Evolutionary conservation across 2,888 invertebrate genomes (phyloP).

Genomic region (Cephus nigrinus): DNA sequence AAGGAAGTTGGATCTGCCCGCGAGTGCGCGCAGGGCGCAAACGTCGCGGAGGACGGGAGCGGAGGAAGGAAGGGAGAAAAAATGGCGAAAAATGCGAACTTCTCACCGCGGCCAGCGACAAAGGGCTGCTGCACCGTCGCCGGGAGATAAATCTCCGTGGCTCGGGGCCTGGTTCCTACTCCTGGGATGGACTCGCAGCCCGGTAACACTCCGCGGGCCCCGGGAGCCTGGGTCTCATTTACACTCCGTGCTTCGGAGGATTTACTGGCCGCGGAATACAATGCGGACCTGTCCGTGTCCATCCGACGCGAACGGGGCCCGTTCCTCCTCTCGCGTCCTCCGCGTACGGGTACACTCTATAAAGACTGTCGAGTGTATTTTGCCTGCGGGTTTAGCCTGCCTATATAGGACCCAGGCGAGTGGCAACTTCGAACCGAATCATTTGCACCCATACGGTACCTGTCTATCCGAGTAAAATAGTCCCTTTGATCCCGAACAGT

Average conservation of each 20-base stretch:
- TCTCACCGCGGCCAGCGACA: constrained; percentile 62
- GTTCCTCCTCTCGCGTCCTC: constrained; percentile 46
- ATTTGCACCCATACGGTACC: neutral
- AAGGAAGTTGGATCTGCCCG: neutral
- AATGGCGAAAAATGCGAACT: constrained; percentile 63
- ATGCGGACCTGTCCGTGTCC: constrained; percentile 65
- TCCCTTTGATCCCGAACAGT: neutral
- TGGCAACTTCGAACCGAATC: neutral
- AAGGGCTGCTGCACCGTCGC: constrained; percentile 51
- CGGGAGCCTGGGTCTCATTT: constrained; percentile 57
- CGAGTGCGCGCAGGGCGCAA: neutral
- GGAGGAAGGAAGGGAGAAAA: constrained; percentile 38
- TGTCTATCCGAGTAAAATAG: neutral
- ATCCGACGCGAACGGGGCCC: constrained; percentile 56
- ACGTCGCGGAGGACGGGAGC: neutral
- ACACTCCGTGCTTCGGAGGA: constrained; percentile 59
- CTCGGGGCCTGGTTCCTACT: constrained; percentile 1
- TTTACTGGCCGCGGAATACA: constrained; percentile 65
- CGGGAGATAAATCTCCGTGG: constrained; percentile 39
- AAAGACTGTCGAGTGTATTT: neutral
- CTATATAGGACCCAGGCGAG: neutral
- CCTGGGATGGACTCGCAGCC: constrained; percentile 31
- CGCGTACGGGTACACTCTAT: neutral
- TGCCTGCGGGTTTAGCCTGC: neutral
- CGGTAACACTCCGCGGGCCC: constrained; percentile 26